Percentiles rank a stretch among this genome's conserved stretches.
Conservation (phyloP, 2,797 vertebrate genomes). For the Sebastes flavidus region DNA sequence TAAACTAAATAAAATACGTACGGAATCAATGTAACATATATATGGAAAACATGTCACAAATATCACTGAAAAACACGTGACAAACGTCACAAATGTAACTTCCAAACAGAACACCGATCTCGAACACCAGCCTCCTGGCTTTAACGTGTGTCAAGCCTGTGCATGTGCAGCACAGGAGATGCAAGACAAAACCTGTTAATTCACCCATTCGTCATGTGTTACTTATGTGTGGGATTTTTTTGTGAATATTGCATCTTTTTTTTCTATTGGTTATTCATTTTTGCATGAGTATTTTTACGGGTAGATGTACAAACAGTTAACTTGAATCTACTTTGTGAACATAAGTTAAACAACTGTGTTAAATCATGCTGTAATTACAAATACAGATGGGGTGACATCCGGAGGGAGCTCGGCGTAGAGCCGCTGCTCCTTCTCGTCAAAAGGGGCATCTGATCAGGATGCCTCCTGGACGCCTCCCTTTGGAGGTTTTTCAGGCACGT, state of each 20-base stretch:
- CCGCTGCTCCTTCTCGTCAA: too few relatives aligned
- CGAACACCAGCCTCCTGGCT: too few relatives aligned
- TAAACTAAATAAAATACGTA: too few relatives aligned
- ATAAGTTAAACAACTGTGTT: background rate
- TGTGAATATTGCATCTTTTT: background rate
- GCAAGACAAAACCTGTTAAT: background rate
- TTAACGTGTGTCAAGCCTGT: background rate
- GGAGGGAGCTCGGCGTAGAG: too few relatives aligned
- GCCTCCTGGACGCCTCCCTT: too few relatives aligned
- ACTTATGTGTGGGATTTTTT: background rate
- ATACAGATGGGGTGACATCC: background rate
- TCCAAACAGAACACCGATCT: too few relatives aligned
- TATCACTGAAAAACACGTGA: too few relatives aligned
- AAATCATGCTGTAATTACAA: background rate
- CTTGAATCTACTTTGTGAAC: background rate
- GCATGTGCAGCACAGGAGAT: background rate
- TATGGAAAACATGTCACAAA: too few relatives aligned
- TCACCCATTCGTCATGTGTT: background rate
- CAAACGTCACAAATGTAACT: too few relatives aligned
- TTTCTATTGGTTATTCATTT: background rate
- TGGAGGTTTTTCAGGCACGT: too few relatives aligned
- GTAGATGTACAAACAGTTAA: background rate
- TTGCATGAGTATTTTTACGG: background rate
- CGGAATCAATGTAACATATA: too few relatives aligned
- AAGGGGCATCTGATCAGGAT: too few relatives aligned